Conservation (phyloP, 2,888 invertebrate genomes). For the Spisula solida region DNA sequence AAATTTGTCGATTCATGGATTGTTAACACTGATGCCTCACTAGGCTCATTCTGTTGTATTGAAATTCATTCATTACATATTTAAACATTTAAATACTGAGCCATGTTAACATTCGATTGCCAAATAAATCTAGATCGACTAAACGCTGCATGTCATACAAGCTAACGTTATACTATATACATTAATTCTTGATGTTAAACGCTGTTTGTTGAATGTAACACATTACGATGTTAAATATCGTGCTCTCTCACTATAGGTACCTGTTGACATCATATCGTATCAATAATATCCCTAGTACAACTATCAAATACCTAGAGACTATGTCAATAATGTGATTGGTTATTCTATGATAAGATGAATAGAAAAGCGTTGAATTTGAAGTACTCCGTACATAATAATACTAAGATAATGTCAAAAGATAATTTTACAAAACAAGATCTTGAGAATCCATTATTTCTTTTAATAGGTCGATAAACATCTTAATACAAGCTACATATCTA, state of each 20-base stretch:
- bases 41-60: not conserved
- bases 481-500: not conserved
- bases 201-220: conserved; percentile 44
- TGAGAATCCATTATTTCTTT: conserved; percentile 18
- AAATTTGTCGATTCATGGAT: not conserved
- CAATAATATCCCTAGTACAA: conserved; percentile 15
- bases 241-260: not conserved
- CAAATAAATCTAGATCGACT: not conserved
- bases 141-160: conserved; percentile 1
- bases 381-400: conserved; percentile 11
- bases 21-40: not conserved
- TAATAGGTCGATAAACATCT: not conserved
- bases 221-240: conserved; percentile 36
- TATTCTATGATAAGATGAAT: conserved; percentile 44
- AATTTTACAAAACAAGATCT: conserved; percentile 19
- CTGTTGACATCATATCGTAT: conserved; percentile 36
- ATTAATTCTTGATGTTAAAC: not conserved
- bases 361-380: conserved; percentile 37
- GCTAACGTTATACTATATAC: not conserved
- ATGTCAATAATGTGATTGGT: conserved; percentile 41
- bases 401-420: conserved; percentile 15
- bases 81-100: not conserved
- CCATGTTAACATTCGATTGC: not conserved
- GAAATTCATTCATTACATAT: conserved; percentile 13
- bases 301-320: conserved; percentile 39